These are phyloP conservation scores for Perca flavescens DNA, from an alignment of 2,113 vertebrate species.

Conservation along the genomic window DNA sequence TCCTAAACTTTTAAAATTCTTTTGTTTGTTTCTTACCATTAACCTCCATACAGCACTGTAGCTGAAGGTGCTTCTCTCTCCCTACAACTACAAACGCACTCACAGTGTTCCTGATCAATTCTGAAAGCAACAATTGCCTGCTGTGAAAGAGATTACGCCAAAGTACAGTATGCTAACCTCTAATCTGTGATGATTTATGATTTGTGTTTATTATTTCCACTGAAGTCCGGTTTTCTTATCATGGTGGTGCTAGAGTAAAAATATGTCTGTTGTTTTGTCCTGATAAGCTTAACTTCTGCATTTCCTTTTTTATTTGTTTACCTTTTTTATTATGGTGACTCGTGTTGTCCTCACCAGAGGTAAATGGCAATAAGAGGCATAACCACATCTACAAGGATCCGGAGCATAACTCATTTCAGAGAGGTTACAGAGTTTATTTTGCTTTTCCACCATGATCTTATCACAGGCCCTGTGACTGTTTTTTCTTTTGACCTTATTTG, in stretches of 20 bases:
- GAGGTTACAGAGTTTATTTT: conserved; percentile 62
- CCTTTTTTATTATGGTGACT: conserved; percentile 69
- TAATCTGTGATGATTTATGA: conserved; percentile 73
- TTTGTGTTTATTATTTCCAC: conserved; percentile 69
- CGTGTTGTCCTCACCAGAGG: conserved; percentile 61
- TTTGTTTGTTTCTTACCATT: background rate
- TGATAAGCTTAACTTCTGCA: conserved; percentile 75
- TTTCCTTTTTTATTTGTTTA: conserved; percentile 77
- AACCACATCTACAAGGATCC: conserved; percentile 66
- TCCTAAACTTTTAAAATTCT: conserved; percentile 31
- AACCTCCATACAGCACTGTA: conserved; percentile 5
- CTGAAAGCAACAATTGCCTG: conserved; percentile 49
- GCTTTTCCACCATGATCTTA: conserved; percentile 65
- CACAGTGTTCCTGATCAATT: conserved; percentile 30
- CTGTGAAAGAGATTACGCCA: conserved; percentile 47
- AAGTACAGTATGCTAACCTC: conserved; percentile 62
- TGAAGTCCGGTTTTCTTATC: conserved; percentile 72
- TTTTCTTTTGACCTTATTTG: conserved; percentile 81
- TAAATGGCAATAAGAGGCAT: conserved; percentile 74
- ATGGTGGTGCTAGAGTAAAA: conserved; percentile 27
- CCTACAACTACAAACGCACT: conserved; percentile 10
- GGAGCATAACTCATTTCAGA: conserved; percentile 66
- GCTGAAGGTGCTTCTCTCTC: conserved; percentile 23
- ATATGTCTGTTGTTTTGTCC: conserved; percentile 57
- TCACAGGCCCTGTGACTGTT: conserved; percentile 59